Conservation (phyloP, 2,113 vertebrate species). For the Corvus cornix region DNA sequence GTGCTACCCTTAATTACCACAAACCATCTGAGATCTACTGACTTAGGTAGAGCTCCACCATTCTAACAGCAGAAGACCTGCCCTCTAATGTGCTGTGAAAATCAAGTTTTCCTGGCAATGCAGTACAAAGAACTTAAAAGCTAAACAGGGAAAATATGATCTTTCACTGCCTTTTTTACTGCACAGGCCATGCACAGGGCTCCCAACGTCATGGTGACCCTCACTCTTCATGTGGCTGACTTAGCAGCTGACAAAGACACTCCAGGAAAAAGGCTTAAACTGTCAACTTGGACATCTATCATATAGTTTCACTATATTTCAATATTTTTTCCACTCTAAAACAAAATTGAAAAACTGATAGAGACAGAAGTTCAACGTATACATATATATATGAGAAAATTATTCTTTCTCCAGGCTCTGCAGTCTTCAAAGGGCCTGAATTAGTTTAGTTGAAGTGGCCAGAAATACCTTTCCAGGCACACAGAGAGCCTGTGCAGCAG, state of each 20-base stretch:
- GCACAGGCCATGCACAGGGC: accelerated
- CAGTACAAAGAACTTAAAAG: background rate
- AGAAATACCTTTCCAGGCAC: background rate
- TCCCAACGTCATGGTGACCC: background rate
- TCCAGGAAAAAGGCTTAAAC: background rate
- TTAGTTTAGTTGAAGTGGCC: background rate
- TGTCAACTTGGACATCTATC: background rate
- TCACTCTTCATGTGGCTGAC: background rate
- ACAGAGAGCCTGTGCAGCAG: background rate
- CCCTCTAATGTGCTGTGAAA: background rate
- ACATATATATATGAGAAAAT: background rate
- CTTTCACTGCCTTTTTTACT: background rate
- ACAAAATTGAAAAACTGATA: background rate
- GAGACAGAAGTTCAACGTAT: background rate
- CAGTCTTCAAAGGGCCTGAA: background rate
- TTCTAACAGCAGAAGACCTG: background rate
- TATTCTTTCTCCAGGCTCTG: background rate
- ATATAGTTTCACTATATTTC: background rate
- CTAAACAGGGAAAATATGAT: background rate
- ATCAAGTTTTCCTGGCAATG: background rate
- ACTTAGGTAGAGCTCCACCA: background rate
- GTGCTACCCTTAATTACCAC: background rate
- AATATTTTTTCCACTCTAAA: background rate
- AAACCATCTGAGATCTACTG: background rate
- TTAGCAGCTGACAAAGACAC: background rate